Evolutionary conservation across 2,888 invertebrate species (phyloP).

Genomic region (Lomographa bimaculata): DNA sequence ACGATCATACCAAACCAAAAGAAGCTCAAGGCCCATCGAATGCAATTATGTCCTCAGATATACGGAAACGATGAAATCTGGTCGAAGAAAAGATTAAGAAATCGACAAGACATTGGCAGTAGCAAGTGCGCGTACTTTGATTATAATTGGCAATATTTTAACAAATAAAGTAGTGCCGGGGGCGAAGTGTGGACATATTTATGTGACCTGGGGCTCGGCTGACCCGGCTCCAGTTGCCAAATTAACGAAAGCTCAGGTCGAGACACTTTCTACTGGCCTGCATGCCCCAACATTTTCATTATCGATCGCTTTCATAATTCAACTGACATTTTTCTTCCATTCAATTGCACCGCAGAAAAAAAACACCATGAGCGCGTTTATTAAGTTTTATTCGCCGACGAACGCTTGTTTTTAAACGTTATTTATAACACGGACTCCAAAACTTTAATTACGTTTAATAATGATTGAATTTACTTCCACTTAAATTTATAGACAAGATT

Average conservation of each 20-base stretch:
- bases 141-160: constrained; percentile 77
- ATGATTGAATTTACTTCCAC: constrained; percentile 19
- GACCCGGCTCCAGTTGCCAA: constrained; percentile 72
- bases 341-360: constrained; percentile 55
- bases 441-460: constrained; percentile 8
- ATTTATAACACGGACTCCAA: no score
- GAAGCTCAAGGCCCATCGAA: constrained; percentile 33
- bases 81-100: constrained; percentile 66
- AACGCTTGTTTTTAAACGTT: constrained; percentile 36
- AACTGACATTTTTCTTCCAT: constrained; percentile 79
- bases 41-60: constrained; percentile 39
- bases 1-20: constrained; percentile 34
- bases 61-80: constrained; percentile 55
- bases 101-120: constrained; percentile 58
- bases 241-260: constrained; percentile 76
- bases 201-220: constrained; percentile 66
- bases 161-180: constrained; percentile 74
- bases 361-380: constrained; percentile 45
- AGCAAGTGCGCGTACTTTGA: constrained; percentile 65
- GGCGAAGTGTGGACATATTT: constrained; percentile 76
- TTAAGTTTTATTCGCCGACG: constrained; percentile 48
- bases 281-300: constrained; percentile 75
- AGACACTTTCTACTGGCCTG: constrained; percentile 79
- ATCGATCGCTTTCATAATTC: constrained; percentile 80
- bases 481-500: no score